A percentile compares a stretch with the other conserved stretches of the same genome.
phyloP scores from a whole-genome alignment of 2,113 vertebrate species.

The Corapipo altera region DNA sequence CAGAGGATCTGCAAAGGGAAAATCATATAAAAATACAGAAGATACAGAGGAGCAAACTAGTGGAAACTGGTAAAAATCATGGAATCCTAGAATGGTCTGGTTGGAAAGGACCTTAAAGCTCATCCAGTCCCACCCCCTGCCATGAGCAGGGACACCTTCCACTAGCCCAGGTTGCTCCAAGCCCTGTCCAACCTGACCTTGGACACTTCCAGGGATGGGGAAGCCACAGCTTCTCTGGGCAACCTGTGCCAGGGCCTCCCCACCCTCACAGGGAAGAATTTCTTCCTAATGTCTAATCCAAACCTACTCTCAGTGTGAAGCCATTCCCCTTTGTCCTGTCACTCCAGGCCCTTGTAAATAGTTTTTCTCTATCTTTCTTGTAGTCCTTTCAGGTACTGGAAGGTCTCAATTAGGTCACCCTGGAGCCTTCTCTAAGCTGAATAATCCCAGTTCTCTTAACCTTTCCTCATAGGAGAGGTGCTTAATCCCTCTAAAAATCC shows the following conservation, averaged over 20 bases:
- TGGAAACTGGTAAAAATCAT: background rate
- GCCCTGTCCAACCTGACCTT: background rate
- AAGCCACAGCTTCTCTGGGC: background rate
- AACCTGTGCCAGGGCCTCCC: background rate
- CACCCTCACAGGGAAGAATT: rapidly evolving
- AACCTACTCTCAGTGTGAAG: background rate
- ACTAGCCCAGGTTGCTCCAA: background rate
- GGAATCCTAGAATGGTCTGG: background rate
- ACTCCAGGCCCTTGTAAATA: background rate
- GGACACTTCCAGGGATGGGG: background rate
- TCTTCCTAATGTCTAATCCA: rapidly evolving
- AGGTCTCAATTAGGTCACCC: background rate
- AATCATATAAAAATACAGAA: background rate
- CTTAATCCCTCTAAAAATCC: background rate
- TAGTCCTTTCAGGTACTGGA: background rate
- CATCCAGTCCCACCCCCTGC: rapidly evolving
- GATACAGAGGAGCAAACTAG: background rate
- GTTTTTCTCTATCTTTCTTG: background rate
- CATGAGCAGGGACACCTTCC: background rate
- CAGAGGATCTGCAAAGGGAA: background rate
- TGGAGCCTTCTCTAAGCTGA: background rate
- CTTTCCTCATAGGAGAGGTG: background rate
- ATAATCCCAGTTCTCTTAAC: background rate
- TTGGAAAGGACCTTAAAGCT: background rate
- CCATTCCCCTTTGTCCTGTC: background rate